A percentile compares a stretch with the other conserved stretches of the same genome.
phyloP scores from a whole-genome alignment of 2,113 vertebrate genomes.

The Microcebus tavaratra region DNA sequence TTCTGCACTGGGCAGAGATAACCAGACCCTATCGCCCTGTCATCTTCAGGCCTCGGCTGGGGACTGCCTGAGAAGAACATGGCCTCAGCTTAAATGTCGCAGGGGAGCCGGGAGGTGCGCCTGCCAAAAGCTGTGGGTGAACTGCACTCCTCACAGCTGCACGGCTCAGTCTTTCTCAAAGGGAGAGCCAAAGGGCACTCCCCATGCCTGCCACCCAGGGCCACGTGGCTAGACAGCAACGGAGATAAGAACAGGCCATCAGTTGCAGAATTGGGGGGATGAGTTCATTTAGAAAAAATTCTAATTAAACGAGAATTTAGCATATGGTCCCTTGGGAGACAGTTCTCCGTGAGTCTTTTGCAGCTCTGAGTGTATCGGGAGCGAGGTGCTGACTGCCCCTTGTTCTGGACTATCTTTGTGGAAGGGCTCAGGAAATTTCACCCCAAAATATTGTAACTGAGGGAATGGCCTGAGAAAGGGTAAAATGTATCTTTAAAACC shows the following conservation, averaged over 20 bases:
- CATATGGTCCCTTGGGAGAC: neutral
- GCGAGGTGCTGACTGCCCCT: neutral
- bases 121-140: fast-evolving
- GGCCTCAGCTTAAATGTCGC: neutral
- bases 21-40: neutral
- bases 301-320: neutral
- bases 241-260: neutral
- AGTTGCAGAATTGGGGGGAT: neutral
- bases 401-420: too few species aligned
- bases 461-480: too few species aligned
- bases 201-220: too few species aligned
- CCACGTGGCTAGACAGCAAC: neutral
- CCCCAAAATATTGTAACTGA: too few species aligned
- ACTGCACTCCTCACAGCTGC: fast-evolving
- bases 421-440: too few species aligned
- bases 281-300: neutral
- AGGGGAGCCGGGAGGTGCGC: fast-evolving
- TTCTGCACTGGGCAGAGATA: neutral
- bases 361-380: neutral
- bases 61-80: neutral
- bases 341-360: neutral
- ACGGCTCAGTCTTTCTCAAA: neutral
- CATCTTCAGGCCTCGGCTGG: neutral
- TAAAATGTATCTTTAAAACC: too few species aligned
- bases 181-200: neutral